Evolutionary conservation across 2,113 vertebrate species (phyloP).

Genomic region (Menura novaehollandiae): DNA sequence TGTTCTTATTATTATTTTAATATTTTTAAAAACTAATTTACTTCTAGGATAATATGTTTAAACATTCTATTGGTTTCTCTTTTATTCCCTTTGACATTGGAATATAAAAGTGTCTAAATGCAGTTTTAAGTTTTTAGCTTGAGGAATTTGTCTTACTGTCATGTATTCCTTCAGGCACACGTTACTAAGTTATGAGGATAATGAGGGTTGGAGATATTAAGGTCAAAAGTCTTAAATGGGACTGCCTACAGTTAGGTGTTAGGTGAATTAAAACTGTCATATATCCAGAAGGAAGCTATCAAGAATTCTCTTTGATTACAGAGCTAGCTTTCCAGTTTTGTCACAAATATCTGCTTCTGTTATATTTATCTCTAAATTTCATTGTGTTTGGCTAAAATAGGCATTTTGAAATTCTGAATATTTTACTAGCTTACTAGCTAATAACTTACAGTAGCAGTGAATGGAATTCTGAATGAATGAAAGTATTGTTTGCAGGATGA

Average conservation of each 20-base stretch:
- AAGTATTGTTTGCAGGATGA: not conserved
- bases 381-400: not conserved
- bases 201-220: not conserved
- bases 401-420: not conserved
- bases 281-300: not conserved
- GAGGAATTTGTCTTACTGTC: not conserved
- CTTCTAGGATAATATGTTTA: not conserved
- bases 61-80: not conserved
- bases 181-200: not conserved
- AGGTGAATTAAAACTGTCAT: not conserved
- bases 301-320: not conserved
- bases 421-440: not conserved
- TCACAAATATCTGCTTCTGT: not conserved
- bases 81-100: not conserved
- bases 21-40: not conserved
- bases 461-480: not conserved
- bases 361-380: not conserved
- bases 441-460: not conserved
- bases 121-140: not conserved
- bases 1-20: not conserved
- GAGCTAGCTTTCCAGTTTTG: not conserved
- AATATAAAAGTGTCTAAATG: not conserved
- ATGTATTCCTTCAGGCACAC: not conserved
- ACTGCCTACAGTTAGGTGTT: not conserved
- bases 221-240: not conserved